These are phyloP conservation scores for Danio choprae DNA, from an alignment of 2,797 vertebrate species.

Conservation along the genomic window DNA sequence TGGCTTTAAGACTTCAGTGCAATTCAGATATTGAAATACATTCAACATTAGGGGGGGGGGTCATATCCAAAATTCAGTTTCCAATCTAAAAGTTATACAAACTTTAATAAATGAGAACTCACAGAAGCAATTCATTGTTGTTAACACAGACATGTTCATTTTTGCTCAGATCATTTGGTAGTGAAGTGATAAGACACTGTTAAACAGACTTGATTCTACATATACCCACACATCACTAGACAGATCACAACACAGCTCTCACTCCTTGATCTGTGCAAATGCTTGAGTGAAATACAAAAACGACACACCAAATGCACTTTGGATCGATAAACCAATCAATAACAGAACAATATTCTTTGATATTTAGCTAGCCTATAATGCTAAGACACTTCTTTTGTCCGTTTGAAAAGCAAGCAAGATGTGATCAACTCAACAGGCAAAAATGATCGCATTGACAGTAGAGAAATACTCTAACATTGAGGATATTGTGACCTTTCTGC, in stretches of 20 bases:
- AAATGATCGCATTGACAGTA: not conserved
- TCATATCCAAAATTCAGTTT: not conserved
- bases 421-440: not conserved
- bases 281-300: not conserved
- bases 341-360: not conserved
- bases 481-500: not conserved
- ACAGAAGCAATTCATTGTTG: not conserved
- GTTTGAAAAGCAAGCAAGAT: not conserved
- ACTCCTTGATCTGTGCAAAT: slow-evolving; percentile 16
- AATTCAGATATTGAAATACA: slow-evolving; percentile 63
- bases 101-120: not conserved
- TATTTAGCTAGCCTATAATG: not conserved
- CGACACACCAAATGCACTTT: slow-evolving; percentile 10
- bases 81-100: not conserved
- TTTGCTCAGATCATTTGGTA: slow-evolving; percentile 2
- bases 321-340: slow-evolving; percentile 7
- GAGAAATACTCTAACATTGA: not conserved
- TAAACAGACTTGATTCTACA: not conserved
- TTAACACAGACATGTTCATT: not conserved
- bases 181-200: not conserved
- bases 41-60: slow-evolving; percentile 5
- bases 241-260: not conserved
- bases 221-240: not conserved
- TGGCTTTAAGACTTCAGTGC: slow-evolving; percentile 44
- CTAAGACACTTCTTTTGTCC: not conserved